Evolutionary conservation across 2,797 vertebrate genomes (phyloP).

Genomic region (Spheniscus humboldti): DNA sequence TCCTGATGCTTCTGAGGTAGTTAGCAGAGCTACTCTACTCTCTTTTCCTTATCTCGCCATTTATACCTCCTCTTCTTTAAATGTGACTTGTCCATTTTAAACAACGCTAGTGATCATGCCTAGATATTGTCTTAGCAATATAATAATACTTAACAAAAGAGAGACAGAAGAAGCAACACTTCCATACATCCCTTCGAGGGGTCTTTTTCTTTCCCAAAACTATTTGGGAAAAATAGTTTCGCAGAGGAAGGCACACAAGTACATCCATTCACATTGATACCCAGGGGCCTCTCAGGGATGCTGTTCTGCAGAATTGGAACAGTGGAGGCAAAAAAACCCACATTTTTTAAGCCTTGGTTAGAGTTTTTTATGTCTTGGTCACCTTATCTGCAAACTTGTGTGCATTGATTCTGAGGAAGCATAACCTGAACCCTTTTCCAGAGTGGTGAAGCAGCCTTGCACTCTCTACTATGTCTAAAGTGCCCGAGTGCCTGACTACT

Average conservation of each 20-base stretch:
- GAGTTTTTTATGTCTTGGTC: background rate
- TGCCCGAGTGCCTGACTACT: background rate
- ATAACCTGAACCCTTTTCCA: background rate
- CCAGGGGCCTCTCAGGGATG: background rate
- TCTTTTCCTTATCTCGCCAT: background rate
- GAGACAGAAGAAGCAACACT: background rate
- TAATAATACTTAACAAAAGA: background rate
- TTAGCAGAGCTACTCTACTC: background rate
- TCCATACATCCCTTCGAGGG: background rate
- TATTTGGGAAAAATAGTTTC: background rate
- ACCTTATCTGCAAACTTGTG: background rate
- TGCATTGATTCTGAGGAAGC: background rate
- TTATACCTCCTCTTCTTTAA: background rate
- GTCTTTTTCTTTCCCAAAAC: background rate
- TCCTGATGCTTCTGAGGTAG: background rate
- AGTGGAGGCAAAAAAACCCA: background rate
- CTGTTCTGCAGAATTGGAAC: background rate
- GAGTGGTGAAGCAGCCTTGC: background rate
- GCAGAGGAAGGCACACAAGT: background rate
- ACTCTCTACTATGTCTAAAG: background rate
- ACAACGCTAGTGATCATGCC: background rate
- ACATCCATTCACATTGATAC: background rate
- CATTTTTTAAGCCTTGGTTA: background rate
- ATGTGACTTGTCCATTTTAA: background rate
- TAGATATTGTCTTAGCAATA: background rate